These are phyloP conservation scores for Perodicticus potto DNA, from an alignment of 2,797 vertebrate genomes.

Conservation along the genomic window DNA sequence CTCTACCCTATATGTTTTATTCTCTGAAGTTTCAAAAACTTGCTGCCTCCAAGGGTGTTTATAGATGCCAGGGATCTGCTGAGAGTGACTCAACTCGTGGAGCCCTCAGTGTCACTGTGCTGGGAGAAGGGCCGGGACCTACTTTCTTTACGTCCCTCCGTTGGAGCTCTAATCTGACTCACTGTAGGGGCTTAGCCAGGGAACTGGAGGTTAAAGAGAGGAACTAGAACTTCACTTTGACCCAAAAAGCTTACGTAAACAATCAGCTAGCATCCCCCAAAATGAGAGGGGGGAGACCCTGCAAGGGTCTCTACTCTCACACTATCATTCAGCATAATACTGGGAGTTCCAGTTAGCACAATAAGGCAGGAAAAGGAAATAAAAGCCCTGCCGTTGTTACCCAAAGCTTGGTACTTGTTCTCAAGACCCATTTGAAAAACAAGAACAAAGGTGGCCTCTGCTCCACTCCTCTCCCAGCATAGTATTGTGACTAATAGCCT, in stretches of 20 bases:
- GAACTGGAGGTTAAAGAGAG: not conserved
- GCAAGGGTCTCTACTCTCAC: no score
- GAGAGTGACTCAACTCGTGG: no score
- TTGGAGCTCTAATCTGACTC: not conserved
- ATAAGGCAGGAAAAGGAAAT: not conserved
- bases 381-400: not conserved
- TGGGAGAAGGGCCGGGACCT: not conserved
- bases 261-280: not conserved
- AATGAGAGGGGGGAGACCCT: no score
- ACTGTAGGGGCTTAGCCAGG: not conserved
- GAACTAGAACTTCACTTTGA: no score
- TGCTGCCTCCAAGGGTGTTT: not conserved
- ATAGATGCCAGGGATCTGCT: not conserved
- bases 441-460: not conserved
- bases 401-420: no score
- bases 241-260: not conserved
- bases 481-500: not conserved
- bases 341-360: not conserved
- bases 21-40: not conserved
- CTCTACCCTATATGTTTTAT: not conserved
- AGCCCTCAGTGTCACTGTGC: not conserved
- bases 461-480: not conserved
- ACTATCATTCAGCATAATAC: no score
- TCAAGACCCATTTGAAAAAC: no score
- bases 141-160: not conserved